Evolutionary conservation across 2,797 vertebrate genomes (phyloP).

Genomic region (Thripadectes ignobilis): DNA sequence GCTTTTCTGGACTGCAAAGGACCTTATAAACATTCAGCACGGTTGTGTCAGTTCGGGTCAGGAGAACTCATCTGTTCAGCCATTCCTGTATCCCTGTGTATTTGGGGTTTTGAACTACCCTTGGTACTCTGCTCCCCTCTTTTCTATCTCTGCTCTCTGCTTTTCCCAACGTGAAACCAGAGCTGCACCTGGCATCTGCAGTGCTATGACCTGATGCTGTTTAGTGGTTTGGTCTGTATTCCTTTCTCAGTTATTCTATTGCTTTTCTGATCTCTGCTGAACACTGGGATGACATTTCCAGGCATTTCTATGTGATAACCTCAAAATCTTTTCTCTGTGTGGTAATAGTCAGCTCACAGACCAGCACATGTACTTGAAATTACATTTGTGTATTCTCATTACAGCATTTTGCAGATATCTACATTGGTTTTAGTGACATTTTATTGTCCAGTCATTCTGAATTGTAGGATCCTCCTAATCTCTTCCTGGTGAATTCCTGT

Average conservation of each 20-base stretch:
- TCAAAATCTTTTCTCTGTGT: constrained; percentile 1
- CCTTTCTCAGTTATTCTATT: neutral
- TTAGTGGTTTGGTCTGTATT: neutral
- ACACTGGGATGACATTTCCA: constrained; percentile 30
- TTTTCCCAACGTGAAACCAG: neutral
- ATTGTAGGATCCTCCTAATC: constrained; percentile 5
- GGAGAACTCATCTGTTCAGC: neutral
- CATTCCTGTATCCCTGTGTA: neutral
- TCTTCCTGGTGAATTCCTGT: neutral
- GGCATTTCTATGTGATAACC: constrained; percentile 16
- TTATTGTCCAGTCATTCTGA: neutral
- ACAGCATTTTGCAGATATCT: neutral
- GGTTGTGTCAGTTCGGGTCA: neutral
- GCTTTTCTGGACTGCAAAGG: neutral
- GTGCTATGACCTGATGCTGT: neutral
- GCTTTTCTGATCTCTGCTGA: constrained; percentile 18
- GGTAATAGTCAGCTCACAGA: neutral
- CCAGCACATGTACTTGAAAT: neutral
- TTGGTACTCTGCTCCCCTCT: neutral
- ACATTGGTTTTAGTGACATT: neutral
- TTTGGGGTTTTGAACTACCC: neutral
- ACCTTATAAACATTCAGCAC: neutral
- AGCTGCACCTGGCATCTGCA: neutral
- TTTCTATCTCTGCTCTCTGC: neutral
- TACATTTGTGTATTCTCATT: constrained; percentile 21